phyloP scores from a whole-genome alignment of 2,113 vertebrate species.

The Brevimyrus niger region DNA sequence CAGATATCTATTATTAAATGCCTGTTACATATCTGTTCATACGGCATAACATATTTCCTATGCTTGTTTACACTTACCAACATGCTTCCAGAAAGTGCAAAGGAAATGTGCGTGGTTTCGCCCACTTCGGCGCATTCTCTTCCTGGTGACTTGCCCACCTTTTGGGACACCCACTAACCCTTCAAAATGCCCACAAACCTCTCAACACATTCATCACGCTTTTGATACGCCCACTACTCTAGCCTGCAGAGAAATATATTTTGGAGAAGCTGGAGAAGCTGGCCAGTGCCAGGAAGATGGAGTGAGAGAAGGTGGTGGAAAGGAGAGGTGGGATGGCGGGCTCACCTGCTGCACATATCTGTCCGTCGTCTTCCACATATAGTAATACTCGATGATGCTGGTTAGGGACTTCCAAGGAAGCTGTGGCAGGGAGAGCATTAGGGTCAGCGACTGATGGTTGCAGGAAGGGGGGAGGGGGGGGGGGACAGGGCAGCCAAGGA shows the following conservation, averaged over 20 bases:
- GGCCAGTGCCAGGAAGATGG: neutral
- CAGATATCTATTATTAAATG: neutral
- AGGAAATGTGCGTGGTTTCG: neutral
- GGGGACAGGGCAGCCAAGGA: neutral
- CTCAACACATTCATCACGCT: neutral
- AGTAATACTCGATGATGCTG: conserved; percentile 74
- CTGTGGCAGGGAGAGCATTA: conserved; percentile 7
- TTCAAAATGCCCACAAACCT: neutral
- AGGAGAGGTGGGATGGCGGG: neutral
- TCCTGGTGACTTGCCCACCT: neutral
- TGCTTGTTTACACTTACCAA: neutral
- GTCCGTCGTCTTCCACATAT: conserved; percentile 79
- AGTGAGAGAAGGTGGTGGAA: neutral
- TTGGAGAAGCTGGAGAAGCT: neutral
- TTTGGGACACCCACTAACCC: neutral
- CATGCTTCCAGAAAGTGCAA: neutral
- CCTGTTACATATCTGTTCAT: neutral
- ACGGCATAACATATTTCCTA: neutral
- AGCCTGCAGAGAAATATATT: neutral
- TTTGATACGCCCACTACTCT: neutral
- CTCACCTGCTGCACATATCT: conserved; percentile 67
- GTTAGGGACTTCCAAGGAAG: conserved; percentile 58
- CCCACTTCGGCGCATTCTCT: neutral
- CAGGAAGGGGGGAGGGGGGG: neutral
- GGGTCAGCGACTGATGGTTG: neutral